Base-by-base conservation (phyloP, 2,888 invertebrate genomes). In the Gymnoscelis rufifasciata region DNA sequence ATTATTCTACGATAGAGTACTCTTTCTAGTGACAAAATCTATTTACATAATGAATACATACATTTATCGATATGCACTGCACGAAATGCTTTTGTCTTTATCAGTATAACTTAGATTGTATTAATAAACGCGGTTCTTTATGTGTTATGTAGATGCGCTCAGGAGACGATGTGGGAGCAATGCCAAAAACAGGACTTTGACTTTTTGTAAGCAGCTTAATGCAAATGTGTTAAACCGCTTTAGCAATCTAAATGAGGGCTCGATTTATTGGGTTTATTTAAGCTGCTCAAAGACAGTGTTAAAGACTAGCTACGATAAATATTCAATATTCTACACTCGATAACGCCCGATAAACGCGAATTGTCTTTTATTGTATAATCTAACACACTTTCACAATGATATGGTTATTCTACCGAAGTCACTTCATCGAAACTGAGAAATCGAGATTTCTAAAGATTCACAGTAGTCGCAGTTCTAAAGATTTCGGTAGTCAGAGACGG, bases 21-120 rank as follows among this genome's bases (percentile, higher is more conserved):
- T 69, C 73, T 69, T 38, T 56, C 73, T 76, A 78, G 56, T 52
- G 60, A 74, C 63, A 66, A 67, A 74, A 72, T 64, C 66, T 84
- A 84, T 87, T 73, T 87, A 86, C 84, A 87, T 79, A 80, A 78
- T 70, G 66, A 75, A 78, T 68, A 78, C 71, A 78, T 68, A 78
- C 71, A 70, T 66, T 19, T 64, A 62, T 61, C 76, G 83, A 86
- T 86, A 86, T 84, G 84, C 74, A 71, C 74, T 79, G 71, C 78
- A 80, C 73, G 19, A 68, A 65, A 67, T 74, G 71, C 64, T 65
- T 33, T 47, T 36, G 42, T 51, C 24, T 38, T 52, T 38, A 29
- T 7, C 27, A 19, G 19, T 7, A 27, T 27, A 38, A n/a, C 30
- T 33, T 43, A 39, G 13, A 35, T 35, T 30, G 15, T 24, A 36